phyloP scores from a whole-genome alignment of 1,140 invertebrate species.

The Glomeris maerens region DNA sequence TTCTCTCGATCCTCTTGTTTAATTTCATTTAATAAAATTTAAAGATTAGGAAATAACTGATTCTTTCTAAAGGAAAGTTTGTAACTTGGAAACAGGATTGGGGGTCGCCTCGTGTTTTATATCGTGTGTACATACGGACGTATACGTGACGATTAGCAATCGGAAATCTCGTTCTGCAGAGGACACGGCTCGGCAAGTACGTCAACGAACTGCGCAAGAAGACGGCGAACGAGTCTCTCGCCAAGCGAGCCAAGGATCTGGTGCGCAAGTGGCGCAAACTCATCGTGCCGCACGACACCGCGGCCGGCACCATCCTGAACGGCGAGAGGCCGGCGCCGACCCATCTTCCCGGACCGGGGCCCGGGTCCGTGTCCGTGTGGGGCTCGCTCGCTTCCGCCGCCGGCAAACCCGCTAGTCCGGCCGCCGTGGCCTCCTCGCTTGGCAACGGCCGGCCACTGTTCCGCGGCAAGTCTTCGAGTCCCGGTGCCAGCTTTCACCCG shows the following conservation, averaged over 20 bases:
- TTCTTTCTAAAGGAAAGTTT: too few species aligned
- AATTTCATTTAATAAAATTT: too few species aligned
- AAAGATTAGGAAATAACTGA: too few species aligned
- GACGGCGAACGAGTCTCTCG: constrained; percentile 61
- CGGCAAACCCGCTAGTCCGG: constrained; percentile 17
- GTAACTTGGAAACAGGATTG: too few species aligned
- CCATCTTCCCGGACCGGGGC: constrained; percentile 15
- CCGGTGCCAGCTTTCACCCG: constrained; percentile 15
- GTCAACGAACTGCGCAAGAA: constrained; percentile 80
- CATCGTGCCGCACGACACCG: constrained; percentile 42
- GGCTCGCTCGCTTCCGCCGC: not conserved
- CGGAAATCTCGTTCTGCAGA: constrained; percentile 33
- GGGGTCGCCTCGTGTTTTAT: not conserved
- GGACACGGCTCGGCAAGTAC: constrained; percentile 78
- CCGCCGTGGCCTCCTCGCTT: not conserved
- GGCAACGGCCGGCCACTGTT: not conserved
- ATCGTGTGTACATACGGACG: not conserved
- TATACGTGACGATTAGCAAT: not conserved
- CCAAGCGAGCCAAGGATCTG: constrained; percentile 73
- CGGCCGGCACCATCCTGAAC: constrained; percentile 21
- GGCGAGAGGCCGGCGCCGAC: constrained; percentile 5
- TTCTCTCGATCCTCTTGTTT: too few species aligned
- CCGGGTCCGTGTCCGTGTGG: constrained; percentile 2
- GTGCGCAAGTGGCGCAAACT: constrained; percentile 80
- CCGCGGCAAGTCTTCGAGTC: constrained; percentile 15